Conservation (phyloP, 2,113 vertebrate species). For the Agapornis roseicollis region DNA sequence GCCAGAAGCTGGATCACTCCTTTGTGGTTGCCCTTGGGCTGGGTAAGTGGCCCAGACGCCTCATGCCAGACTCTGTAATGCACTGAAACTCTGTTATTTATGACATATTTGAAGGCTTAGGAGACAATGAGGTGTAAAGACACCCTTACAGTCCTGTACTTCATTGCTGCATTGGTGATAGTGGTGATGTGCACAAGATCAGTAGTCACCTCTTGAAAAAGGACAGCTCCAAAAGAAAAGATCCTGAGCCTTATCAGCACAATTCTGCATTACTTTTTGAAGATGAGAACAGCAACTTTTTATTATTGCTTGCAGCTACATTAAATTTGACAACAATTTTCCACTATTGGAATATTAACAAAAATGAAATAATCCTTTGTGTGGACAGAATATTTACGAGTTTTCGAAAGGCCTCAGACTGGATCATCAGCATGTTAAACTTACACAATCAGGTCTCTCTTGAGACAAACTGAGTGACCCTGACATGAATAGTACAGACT, state of each 20-base stretch:
- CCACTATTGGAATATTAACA: neutral
- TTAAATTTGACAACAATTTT: neutral
- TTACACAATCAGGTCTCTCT: neutral
- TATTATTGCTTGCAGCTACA: neutral
- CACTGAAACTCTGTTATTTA: neutral
- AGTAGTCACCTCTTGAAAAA: neutral
- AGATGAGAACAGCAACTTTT: neutral
- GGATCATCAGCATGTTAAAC: neutral
- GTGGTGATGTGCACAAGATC: neutral
- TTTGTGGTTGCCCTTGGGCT: neutral
- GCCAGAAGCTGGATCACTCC: neutral
- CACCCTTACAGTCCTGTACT: neutral
- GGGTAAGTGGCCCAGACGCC: neutral
- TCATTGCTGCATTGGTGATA: too few species aligned
- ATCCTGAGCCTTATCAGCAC: too few species aligned
- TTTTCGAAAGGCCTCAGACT: neutral
- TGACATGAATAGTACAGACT: neutral
- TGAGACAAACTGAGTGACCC: neutral
- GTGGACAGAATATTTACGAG: neutral
- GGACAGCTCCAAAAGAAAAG: neutral
- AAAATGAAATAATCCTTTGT: neutral
- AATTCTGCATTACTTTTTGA: neutral
- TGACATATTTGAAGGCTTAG: neutral
- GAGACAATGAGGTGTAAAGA: neutral
- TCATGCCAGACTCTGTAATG: neutral